These are phyloP conservation scores for Pachypanchax playfairii DNA, from an alignment of 2,113 vertebrate genomes.

Conservation along the genomic window DNA sequence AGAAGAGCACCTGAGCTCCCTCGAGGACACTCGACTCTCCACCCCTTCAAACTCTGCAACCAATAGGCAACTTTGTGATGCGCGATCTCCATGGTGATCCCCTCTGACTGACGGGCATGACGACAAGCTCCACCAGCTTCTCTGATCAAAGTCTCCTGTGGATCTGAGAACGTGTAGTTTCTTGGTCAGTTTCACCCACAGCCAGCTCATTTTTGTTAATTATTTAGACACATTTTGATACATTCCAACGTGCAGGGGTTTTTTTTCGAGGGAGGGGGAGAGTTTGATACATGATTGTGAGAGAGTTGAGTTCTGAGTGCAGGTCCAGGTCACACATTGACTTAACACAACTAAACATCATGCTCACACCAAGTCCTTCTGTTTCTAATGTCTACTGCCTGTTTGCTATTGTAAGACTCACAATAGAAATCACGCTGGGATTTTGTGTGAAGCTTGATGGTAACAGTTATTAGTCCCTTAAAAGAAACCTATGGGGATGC, in stretches of 20 bases:
- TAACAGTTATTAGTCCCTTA: conserved; percentile 77
- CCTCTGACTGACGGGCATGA: conserved; percentile 67
- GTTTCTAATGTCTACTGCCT: conserved; percentile 76
- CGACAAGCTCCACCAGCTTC: conserved; percentile 66
- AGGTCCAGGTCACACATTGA: conserved; percentile 43
- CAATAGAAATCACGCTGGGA: conserved; percentile 79
- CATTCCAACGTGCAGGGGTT: neutral
- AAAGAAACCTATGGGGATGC: conserved; percentile 71
- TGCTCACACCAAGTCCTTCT: conserved; percentile 62
- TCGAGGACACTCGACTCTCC: conserved; percentile 21
- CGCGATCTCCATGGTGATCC: conserved; percentile 60
- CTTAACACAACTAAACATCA: conserved; percentile 59
- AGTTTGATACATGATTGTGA: neutral
- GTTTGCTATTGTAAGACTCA: conserved; percentile 71
- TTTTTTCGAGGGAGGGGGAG: neutral
- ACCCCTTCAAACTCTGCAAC: conserved; percentile 31
- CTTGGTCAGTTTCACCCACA: conserved; percentile 23
- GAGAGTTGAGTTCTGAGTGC: conserved; percentile 28
- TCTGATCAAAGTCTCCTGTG: conserved; percentile 66
- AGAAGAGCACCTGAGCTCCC: conserved; percentile 45
- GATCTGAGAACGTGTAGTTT: conserved; percentile 31
- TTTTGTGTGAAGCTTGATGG: conserved; percentile 73
- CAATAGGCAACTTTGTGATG: conserved; percentile 57
- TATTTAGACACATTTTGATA: conserved; percentile 8
- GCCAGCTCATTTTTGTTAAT: conserved; percentile 35